Evolutionary conservation across 2,113 vertebrate genomes (phyloP).

Genomic region (Cyanistes caeruleus): DNA sequence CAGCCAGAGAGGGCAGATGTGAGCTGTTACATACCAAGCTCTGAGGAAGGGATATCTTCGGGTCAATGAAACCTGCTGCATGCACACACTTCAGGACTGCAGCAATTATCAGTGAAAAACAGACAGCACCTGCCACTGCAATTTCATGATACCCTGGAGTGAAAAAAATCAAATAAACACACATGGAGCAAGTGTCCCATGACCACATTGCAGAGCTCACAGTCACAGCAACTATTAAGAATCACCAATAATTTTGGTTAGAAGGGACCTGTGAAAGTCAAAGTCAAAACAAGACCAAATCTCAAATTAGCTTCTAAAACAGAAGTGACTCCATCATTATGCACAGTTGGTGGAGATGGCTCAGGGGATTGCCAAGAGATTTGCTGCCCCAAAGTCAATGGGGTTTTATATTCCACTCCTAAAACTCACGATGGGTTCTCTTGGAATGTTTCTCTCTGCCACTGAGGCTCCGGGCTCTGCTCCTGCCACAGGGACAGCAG

Average conservation of each 20-base stretch:
- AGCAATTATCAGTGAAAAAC: not conserved
- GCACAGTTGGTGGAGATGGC: not conserved
- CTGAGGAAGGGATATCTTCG: conserved; percentile 4
- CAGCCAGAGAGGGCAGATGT: not conserved
- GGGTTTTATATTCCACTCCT: not conserved
- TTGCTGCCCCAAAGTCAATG: not conserved
- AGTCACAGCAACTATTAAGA: not conserved
- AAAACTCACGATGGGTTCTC: not conserved
- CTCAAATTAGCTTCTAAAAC: not conserved
- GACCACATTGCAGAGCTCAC: not conserved
- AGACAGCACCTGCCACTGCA: not conserved
- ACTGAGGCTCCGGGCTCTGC: rapidly evolving
- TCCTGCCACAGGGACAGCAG: not conserved
- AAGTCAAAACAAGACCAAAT: not conserved
- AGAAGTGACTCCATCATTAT: not conserved
- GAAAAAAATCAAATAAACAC: not conserved
- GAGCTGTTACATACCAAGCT: conserved; percentile 69
- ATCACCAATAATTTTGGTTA: not conserved
- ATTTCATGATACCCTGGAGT: conserved; percentile 7
- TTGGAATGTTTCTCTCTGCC: not conserved
- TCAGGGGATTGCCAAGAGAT: not conserved
- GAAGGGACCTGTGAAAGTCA: not conserved
- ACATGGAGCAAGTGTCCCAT: not conserved
- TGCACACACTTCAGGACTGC: not conserved
- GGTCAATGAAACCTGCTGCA: conserved; percentile 50